A percentile compares a stretch with the other conserved stretches of the same genome.
Conservation (phyloP, 1,140 invertebrate species). For the Drosophila repleta region DNA sequence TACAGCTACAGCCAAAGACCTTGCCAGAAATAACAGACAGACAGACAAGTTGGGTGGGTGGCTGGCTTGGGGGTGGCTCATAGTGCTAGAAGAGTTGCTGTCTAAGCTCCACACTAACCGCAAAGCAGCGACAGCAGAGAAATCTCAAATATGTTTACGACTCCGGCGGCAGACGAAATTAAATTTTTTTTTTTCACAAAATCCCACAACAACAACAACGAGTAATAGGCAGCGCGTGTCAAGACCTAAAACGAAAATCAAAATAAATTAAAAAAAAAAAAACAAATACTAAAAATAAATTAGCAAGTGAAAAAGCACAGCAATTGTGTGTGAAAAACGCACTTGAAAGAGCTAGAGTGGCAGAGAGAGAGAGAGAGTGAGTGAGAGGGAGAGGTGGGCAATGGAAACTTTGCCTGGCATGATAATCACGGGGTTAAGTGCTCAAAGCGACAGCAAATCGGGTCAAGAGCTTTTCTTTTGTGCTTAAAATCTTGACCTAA, state of each 20-base stretch:
- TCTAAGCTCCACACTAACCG: slow-evolving; percentile 23
- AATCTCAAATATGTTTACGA: slow-evolving; percentile 74
- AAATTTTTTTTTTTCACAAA: slow-evolving; percentile 49
- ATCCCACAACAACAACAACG: slow-evolving; percentile 19
- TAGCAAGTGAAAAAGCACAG: slow-evolving; percentile 2
- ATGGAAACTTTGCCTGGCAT: not conserved
- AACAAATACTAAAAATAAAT: slow-evolving; percentile 31
- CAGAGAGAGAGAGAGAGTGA: not conserved
- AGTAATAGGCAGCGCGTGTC: slow-evolving; percentile 37
- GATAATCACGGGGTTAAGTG: slow-evolving; percentile 9
- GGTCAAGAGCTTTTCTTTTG: slow-evolving; percentile 32
- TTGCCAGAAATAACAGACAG: slow-evolving; percentile 48
- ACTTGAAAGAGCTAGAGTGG: not conserved
- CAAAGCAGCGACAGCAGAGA: slow-evolving; percentile 46
- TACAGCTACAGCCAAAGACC: slow-evolving; percentile 42
- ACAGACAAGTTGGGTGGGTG: not conserved
- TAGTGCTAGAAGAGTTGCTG: slow-evolving; percentile 48
- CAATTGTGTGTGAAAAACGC: not conserved
- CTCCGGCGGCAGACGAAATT: slow-evolving; percentile 63
- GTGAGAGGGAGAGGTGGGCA: not conserved
- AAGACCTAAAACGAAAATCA: slow-evolving; percentile 37
- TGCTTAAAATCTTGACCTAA: slow-evolving; percentile 13
- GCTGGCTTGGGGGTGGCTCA: slow-evolving; percentile 13
- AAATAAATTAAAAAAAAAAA: slow-evolving; percentile 25
- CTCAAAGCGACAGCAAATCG: slow-evolving; percentile 21